phyloP scores from a whole-genome alignment of 2,888 invertebrate genomes.

The Celastrina argiolus region DNA sequence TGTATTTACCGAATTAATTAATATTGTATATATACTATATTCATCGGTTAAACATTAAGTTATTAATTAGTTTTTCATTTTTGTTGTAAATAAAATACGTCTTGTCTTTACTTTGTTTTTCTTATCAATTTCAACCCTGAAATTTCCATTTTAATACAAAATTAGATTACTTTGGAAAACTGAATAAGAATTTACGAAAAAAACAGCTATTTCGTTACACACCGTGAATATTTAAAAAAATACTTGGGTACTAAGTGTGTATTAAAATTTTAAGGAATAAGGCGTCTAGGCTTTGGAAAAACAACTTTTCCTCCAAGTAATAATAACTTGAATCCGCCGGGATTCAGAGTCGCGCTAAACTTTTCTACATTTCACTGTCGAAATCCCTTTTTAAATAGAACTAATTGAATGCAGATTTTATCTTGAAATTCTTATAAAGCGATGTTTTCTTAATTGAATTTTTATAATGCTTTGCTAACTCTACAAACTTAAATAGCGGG shows the following conservation, averaged over 20 bases:
- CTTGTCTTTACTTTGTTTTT: no score
- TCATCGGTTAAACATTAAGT: no score
- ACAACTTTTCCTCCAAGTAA: slow-evolving; percentile 17
- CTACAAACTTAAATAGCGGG: slow-evolving; percentile 11
- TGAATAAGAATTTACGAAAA: no score
- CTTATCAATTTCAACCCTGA: no score
- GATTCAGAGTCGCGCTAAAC: slow-evolving; percentile 20
- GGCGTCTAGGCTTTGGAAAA: slow-evolving; percentile 15
- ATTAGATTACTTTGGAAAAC: no score
- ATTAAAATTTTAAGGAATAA: background rate
- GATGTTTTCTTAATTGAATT: slow-evolving; percentile 22
- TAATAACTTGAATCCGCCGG: slow-evolving; percentile 24
- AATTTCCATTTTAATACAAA: no score
- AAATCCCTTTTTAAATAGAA: slow-evolving; percentile 54
- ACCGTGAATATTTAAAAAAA: background rate
- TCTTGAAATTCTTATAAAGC: slow-evolving; percentile 32
- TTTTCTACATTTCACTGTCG: slow-evolving; percentile 27
- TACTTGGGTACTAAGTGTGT: background rate
- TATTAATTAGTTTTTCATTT: no score
- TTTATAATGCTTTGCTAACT: slow-evolving; percentile 20
- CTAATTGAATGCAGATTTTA: slow-evolving; percentile 54
- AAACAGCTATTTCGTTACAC: no score
- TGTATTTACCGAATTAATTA: no score
- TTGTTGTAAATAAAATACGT: no score
- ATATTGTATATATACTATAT: no score